Conservation (phyloP, 2,888 invertebrate species). For the Operophtera brumata region DNA sequence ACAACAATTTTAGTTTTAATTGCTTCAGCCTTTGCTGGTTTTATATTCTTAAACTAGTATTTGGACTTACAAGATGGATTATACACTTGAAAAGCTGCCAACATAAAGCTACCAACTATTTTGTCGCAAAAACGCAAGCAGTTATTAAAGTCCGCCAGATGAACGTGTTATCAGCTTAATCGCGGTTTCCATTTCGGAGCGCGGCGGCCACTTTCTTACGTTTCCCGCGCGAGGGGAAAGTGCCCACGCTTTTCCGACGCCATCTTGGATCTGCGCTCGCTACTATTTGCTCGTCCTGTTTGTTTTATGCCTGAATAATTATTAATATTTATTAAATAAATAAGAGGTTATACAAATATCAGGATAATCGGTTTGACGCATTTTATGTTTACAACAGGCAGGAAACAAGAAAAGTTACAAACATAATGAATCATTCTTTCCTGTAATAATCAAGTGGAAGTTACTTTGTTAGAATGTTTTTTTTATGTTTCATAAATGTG, state of each 20-base stretch:
- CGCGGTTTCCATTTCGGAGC: conserved; percentile 77
- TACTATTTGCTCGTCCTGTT: conserved; percentile 35
- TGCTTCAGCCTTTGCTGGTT: not conserved
- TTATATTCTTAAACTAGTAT: not conserved
- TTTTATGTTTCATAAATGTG: not conserved
- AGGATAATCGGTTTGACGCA: conserved; percentile 3
- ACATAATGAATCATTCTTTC: not conserved
- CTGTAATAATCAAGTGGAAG: not conserved
- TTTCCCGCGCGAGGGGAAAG: conserved; percentile 78
- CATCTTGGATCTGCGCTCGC: conserved; percentile 60
- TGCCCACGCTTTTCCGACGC: conserved; percentile 77
- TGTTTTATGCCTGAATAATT: conserved; percentile 18
- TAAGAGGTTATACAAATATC: not conserved
- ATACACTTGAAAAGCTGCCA: conserved; percentile 2
- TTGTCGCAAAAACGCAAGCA: conserved; percentile 19
- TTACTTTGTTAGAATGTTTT: not conserved
- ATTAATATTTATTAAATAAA: not conserved
- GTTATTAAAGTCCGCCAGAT: conserved; percentile 56
- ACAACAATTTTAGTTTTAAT: not conserved
- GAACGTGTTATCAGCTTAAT: conserved; percentile 70
- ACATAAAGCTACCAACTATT: not conserved
- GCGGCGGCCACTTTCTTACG: conserved; percentile 70
- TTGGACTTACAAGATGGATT: not conserved
- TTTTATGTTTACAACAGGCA: not conserved
- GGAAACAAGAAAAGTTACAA: not conserved